Conservation (phyloP, 1,140 invertebrate genomes). For the Contarinia nasturtii region DNA sequence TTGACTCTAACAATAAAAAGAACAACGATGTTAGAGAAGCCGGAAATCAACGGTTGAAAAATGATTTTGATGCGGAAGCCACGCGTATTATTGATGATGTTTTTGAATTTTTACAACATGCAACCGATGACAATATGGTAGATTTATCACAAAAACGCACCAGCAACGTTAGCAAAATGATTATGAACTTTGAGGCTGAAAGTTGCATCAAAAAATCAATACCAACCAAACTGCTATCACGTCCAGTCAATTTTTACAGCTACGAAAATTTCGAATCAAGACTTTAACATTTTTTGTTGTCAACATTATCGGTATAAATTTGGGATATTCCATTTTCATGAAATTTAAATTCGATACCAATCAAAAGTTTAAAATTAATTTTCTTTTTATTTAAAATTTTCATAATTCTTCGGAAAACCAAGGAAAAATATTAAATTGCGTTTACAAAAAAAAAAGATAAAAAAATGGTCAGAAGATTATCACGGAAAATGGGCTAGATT, state of each 20-base stretch:
- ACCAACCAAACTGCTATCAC: slow-evolving; percentile 19
- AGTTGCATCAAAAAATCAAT: slow-evolving; percentile 15
- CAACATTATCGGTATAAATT: too few species aligned
- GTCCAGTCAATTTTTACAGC: slow-evolving; percentile 20
- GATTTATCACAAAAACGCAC: slow-evolving; percentile 8
- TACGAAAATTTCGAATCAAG: not conserved
- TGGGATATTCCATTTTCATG: too few species aligned
- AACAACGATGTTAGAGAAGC: slow-evolving; percentile 18
- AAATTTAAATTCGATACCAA: too few species aligned
- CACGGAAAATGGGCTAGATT: too few species aligned
- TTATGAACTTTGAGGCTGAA: slow-evolving; percentile 18
- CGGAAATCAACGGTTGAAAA: slow-evolving; percentile 16
- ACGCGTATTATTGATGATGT: slow-evolving; percentile 35
- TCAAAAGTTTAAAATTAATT: too few species aligned
- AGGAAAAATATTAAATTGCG: too few species aligned
- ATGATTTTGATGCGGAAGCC: slow-evolving; percentile 23
- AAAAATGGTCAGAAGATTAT: too few species aligned
- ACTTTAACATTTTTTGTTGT: too few species aligned
- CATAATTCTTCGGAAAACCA: too few species aligned
- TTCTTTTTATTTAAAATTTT: too few species aligned
- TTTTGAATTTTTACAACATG: slow-evolving; percentile 35
- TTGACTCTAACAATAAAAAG: slow-evolving; percentile 35
- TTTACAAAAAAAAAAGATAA: too few species aligned
- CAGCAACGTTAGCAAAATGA: slow-evolving; percentile 17
- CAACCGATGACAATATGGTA: slow-evolving; percentile 22